Evolutionary conservation across 2,797 vertebrate genomes (phyloP), one percentile per base, ranked within the genome.

Genomic region (Chromis chromis): DNA sequence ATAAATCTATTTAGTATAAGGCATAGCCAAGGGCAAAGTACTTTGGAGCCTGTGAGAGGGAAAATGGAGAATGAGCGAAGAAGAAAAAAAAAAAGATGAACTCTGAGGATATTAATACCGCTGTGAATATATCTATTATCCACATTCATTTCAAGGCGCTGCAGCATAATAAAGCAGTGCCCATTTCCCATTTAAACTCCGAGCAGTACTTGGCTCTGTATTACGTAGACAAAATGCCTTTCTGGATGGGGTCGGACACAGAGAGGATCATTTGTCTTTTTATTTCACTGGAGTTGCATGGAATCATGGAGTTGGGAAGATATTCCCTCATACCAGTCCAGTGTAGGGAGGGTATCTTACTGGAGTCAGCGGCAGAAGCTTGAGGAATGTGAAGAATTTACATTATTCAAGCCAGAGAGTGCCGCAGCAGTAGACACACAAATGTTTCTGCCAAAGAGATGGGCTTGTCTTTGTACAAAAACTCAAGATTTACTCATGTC

Each of bases 1-100:
- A 94, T 94, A 93, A 94, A 95, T 95, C 93, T 93, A 90, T 94
- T 94, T 94, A 90, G 91, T 94, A 89, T 91, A 92, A 93, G 93
- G 92, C 93, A 91, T 91, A 91, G 94, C 94, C 94, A 93, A 90
- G 90, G 94, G 94, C 93, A 92, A 94, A 93, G 89, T 94, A 93
- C 92, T 94, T 93, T 93, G 82, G 86, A 92, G 92, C 88, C 88
- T 86, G 78, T 82, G 87, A 87, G 86, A 92, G 91, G 89, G 88
- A 93, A 92, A 92, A 92, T 92, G 89, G 91, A 90, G 87, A 91
- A 88, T 84, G 90, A 86, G 80, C 64, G 42, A 39, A 68, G 57
- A 50, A n/a, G n/a, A n/a, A n/a, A 65, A 68, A 33, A 52, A 84
- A 88, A 90, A 90, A 91, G 91, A 93, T 92, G 91, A 93, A 91